Conservation (phyloP, 2,888 invertebrate genomes). For the Rhagonycha fulva region DNA sequence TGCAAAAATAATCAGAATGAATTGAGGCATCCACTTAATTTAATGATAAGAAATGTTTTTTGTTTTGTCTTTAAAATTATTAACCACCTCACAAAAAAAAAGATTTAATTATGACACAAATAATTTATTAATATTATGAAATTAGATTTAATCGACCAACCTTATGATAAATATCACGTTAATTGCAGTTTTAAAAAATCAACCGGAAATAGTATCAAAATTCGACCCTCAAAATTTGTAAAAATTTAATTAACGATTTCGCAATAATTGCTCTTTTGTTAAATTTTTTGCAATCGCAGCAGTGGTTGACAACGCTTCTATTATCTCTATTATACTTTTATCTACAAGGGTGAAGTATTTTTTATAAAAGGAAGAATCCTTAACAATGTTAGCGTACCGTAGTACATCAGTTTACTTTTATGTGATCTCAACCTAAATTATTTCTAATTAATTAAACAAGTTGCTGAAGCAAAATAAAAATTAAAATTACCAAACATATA, state of each 20-base stretch:
- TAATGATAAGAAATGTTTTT: background rate
- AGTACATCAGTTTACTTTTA: background rate
- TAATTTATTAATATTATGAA: background rate
- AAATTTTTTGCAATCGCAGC: background rate
- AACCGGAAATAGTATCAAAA: background rate
- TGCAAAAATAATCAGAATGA: too few relatives aligned
- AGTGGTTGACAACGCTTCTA: background rate
- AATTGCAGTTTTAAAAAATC: background rate
- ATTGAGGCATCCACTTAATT: background rate
- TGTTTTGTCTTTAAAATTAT: background rate
- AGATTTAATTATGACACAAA: background rate
- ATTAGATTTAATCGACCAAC: background rate
- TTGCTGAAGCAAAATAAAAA: background rate
- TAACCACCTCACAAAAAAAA: background rate
- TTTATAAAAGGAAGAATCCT: background rate
- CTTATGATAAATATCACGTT: background rate
- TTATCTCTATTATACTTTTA: background rate
- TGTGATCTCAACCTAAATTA: background rate
- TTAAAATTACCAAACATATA: background rate
- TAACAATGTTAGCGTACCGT: background rate
- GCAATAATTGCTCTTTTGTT: background rate
- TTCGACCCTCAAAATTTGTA: background rate
- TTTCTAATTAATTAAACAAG: background rate
- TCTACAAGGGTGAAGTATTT: background rate
- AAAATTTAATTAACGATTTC: background rate